These are phyloP conservation scores for Lacanobia wlatinum DNA, from an alignment of 2,888 invertebrate genomes.

Conservation along the genomic window DNA sequence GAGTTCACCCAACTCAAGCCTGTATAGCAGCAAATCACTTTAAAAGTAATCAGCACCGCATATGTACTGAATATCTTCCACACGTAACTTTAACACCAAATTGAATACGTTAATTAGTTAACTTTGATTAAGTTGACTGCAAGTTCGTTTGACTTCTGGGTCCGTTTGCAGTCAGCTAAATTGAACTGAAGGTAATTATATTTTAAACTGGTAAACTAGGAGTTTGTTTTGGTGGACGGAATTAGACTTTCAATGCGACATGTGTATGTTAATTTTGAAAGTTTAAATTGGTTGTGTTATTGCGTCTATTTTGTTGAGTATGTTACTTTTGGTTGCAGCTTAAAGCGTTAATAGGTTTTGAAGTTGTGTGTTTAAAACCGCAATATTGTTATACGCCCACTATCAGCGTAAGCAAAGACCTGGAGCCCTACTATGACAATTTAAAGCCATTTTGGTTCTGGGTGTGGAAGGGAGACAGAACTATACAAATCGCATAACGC, in stretches of 20 bases:
- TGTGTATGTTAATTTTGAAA: slow-evolving; percentile 20
- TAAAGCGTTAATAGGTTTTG: not conserved
- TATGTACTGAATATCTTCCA: slow-evolving; percentile 1
- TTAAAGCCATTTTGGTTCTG: no score
- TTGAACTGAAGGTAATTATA: slow-evolving; percentile 45
- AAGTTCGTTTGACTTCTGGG: slow-evolving; percentile 38
- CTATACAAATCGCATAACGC: no score
- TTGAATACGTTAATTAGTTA: slow-evolving; percentile 49
- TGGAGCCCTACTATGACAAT: not conserved
- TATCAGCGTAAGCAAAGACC: not conserved
- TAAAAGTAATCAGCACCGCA: slow-evolving; percentile 9
- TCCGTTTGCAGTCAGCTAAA: slow-evolving; percentile 27
- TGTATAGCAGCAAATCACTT: slow-evolving; percentile 5
- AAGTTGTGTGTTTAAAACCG: not conserved
- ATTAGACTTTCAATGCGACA: slow-evolving; percentile 31
- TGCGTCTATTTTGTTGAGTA: slow-evolving; percentile 4
- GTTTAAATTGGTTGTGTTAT: slow-evolving; percentile 27
- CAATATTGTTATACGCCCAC: not conserved
- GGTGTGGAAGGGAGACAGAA: no score
- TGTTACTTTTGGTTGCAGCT: not conserved
- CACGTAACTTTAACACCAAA: slow-evolving; percentile 22
- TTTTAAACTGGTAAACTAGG: slow-evolving; percentile 37
- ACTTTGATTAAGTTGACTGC: slow-evolving; percentile 48
- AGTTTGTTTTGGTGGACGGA: slow-evolving; percentile 18
- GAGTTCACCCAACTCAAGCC: not conserved